These are phyloP conservation scores for Tilapia sparmanii DNA, from an alignment of 2,113 vertebrate species.

Conservation along the genomic window DNA sequence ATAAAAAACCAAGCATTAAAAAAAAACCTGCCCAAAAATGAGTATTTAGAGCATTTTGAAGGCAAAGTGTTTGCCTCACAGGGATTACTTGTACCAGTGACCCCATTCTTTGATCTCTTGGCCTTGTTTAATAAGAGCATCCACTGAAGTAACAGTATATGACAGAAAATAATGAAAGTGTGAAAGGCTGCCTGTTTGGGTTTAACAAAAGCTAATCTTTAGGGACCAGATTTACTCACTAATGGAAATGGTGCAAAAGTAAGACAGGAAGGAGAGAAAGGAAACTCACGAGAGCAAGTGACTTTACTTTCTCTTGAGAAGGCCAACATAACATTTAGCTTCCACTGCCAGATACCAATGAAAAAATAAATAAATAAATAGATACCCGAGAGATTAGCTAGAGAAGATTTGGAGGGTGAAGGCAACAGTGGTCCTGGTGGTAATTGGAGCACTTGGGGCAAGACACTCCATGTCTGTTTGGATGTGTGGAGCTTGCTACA, in stretches of 20 bases:
- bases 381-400: neutral
- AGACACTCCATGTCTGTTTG: neutral
- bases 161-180: neutral
- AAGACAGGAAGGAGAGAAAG: neutral
- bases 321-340: accelerated
- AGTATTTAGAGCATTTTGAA: neutral
- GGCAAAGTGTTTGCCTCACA: neutral
- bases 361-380: neutral
- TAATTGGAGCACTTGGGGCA: neutral
- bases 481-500: neutral
- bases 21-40: neutral
- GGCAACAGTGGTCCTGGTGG: neutral
- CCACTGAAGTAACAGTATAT: neutral
- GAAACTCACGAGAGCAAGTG: neutral
- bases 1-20: neutral
- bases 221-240: neutral
- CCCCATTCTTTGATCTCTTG: neutral
- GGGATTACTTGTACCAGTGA: neutral
- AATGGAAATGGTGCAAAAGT: neutral
- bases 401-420: neutral
- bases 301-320: neutral
- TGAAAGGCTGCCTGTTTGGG: neutral
- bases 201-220: neutral
- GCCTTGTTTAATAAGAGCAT: neutral
- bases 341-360: neutral